Evolutionary conservation across 2,888 invertebrate genomes (phyloP).

Genomic region (Tipula vernalis): DNA sequence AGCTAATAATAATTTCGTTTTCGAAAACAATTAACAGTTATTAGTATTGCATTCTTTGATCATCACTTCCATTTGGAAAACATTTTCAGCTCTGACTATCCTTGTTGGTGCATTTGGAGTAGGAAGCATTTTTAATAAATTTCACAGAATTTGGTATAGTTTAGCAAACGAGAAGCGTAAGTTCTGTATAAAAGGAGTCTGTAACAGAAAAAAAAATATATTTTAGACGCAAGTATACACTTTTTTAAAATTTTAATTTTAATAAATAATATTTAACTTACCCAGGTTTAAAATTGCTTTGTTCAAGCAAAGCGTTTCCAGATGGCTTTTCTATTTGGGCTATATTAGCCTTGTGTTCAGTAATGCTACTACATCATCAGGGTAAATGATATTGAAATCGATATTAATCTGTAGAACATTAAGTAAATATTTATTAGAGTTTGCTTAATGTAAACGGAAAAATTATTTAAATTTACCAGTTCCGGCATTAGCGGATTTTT

Average conservation of each 20-base stretch:
- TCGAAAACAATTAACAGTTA: no score
- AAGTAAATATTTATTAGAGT: neutral
- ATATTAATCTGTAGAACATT: no score
- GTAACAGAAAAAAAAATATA: neutral
- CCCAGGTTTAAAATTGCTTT: no score
- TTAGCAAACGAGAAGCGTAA: neutral
- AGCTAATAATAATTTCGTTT: no score
- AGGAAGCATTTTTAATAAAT: neutral
- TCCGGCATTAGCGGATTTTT: neutral
- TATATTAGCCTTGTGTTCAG: no score
- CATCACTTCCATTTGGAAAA: neutral
- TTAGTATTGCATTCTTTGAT: neutral
- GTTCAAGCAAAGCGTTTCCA: no score
- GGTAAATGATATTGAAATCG: no score
- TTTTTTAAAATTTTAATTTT: no score
- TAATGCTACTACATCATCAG: no score
- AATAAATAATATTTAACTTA: no score
- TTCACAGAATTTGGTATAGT: neutral
- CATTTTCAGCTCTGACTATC: neutral
- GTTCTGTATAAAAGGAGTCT: neutral
- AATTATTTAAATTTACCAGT: neutral
- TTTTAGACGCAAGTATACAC: no score
- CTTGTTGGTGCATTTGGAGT: neutral
- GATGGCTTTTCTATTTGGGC: no score
- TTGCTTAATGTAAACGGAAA: neutral